phyloP scores from a whole-genome alignment of 2,888 invertebrate genomes.

The Drosophila anceps region DNA sequence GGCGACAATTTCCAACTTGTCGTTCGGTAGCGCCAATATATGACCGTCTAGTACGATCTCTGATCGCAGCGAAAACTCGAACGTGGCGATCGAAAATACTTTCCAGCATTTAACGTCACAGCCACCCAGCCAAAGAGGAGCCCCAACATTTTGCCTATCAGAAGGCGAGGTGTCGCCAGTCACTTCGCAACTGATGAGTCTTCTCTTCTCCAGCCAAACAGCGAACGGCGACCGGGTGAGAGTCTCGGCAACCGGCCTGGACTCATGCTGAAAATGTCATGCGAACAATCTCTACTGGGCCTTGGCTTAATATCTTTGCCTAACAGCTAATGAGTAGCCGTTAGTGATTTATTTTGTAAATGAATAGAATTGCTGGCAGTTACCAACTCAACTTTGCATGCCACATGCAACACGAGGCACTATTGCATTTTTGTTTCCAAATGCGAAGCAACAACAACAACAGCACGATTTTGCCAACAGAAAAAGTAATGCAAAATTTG shows the following conservation, averaged over 20 bases:
- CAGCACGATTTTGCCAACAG: slow-evolving; percentile 21
- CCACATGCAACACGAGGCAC: slow-evolving; percentile 72
- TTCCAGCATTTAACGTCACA: slow-evolving; percentile 32
- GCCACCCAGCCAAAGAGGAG: slow-evolving; percentile 25
- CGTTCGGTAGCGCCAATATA: slow-evolving; percentile 70
- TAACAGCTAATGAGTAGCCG: slow-evolving; percentile 82
- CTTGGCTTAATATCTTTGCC: slow-evolving; percentile 70
- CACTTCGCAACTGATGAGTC: slow-evolving; percentile 42
- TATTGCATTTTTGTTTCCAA: slow-evolving; percentile 27
- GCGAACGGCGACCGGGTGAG: slow-evolving; percentile 11
- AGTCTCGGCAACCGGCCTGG: slow-evolving; percentile 48
- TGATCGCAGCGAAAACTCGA: slow-evolving; percentile 27
- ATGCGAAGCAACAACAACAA: slow-evolving; percentile 11
- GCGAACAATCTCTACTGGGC: slow-evolving; percentile 66
- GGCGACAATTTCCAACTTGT: slow-evolving; percentile 46
- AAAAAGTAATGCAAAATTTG: not conserved
- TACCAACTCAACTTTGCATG: slow-evolving; percentile 72
- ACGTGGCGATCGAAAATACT: slow-evolving; percentile 37
- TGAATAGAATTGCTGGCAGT: slow-evolving; percentile 78
- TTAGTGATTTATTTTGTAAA: slow-evolving; percentile 81
- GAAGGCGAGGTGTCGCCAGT: slow-evolving; percentile 54
- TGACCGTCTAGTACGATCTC: slow-evolving; percentile 42
- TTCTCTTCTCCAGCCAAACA: slow-evolving; percentile 5
- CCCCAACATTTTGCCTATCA: slow-evolving; percentile 21
- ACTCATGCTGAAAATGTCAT: slow-evolving; percentile 56